These are phyloP conservation scores for Sphenodon punctatus DNA, from an alignment of 2,797 vertebrate species.

Conservation along the genomic window DNA sequence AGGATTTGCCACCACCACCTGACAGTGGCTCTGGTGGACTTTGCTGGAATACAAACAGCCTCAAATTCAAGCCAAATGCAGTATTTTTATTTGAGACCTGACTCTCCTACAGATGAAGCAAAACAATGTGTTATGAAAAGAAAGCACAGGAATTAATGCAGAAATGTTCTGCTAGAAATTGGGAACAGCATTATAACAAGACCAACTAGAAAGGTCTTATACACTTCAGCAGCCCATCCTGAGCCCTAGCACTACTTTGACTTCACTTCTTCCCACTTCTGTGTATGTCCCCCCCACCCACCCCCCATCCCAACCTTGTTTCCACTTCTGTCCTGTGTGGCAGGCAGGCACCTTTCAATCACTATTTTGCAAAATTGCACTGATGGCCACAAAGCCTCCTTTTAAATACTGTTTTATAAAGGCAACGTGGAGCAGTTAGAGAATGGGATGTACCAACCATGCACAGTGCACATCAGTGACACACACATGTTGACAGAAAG, in stretches of 20 bases:
- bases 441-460: not conserved
- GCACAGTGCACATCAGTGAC: not conserved
- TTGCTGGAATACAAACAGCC: not conserved
- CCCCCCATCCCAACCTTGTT: not conserved
- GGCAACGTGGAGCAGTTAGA: not conserved
- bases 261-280: not conserved
- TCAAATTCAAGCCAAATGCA: not conserved
- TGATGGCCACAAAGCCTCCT: not conserved
- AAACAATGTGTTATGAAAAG: not conserved
- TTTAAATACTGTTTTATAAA: not conserved
- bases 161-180: not conserved
- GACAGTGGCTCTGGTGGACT: too few relatives aligned
- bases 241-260: not conserved
- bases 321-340: not conserved
- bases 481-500: not conserved
- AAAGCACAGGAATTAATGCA: slow-evolving; percentile 1
- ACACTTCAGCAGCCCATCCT: slow-evolving; percentile 2
- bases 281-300: not conserved
- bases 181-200: slow-evolving; percentile 9
- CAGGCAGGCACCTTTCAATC: not conserved
- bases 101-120: not conserved
- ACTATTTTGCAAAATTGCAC: not conserved
- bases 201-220: slow-evolving; percentile 19
- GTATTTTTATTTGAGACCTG: not conserved
- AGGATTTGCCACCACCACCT: too few relatives aligned